Evolutionary conservation across 2,797 vertebrate species (phyloP), one percentile per base, ranked within the genome.

Genomic region (Crax fasciolata): DNA sequence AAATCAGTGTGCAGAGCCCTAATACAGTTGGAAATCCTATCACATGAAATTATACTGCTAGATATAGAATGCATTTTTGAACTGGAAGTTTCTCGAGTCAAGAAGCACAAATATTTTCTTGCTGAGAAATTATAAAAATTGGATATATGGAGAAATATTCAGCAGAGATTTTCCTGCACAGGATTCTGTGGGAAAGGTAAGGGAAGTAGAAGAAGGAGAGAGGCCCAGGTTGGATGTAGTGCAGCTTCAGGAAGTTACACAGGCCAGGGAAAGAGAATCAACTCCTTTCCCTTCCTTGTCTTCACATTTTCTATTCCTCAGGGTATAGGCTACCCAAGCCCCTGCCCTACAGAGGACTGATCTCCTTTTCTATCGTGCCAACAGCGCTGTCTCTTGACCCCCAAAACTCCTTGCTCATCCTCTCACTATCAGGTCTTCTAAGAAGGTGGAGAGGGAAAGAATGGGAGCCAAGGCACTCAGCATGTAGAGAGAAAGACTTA

Each of bases 381-480:
- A 23, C 52, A 32, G 10, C 13, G 14, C 6, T 71, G n/a, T 27
- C 30, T 66, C 8, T 61, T 2, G 2, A 10, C 14, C 52, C 49
- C 41, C 28, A 18, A 63, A 79, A 7, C 2, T 23, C 21, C 0
- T 0, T n/a, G 8, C 32, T 55, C 23, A 2, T 46, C 16, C 41
- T 82, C 21, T 24, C 44, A 35, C 39, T 59, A 11, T 13, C 24
- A 39, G 44, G 44, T 24, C 17, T 48, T 27, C 23, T 32, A 38
- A n/a, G 52, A 66, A n/a, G 32, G 30, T 28, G 9, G 44, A 68
- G 43, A 54, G 25, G 52, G 46, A 61, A 57, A 75, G 49, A 8
- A 44, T n/a, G 43, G 19, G 17, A 62, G 17, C 15, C 32, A 39
- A 49, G n/a, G 30, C 3, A 43, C 20, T 6, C 32, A 25, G 35